A percentile compares a stretch with the other conserved stretches of the same genome.
These are phyloP conservation scores for Austrolebias charrua DNA, from an alignment of 2,797 vertebrate species.

Conservation along the genomic window DNA sequence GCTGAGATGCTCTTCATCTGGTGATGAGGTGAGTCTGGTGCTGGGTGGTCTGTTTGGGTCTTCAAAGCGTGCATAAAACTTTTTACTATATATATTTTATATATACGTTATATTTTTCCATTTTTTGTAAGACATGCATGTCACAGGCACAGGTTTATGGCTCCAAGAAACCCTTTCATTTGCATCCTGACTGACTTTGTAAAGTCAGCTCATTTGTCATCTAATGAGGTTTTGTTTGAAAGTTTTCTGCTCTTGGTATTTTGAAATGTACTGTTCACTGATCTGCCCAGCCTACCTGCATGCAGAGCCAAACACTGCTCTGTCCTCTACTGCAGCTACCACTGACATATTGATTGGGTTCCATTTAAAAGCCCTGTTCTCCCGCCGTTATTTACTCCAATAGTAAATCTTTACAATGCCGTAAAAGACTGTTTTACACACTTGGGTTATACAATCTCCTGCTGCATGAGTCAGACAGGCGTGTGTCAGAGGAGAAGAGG, in stretches of 20 bases:
- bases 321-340: constrained; percentile 70
- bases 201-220: constrained; percentile 5
- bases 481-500: constrained; percentile 53
- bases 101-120: too few species aligned
- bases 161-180: constrained; percentile 15
- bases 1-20: too few species aligned
- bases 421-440: constrained; percentile 83
- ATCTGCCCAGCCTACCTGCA: constrained; percentile 41
- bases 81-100: too few species aligned
- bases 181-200: neutral
- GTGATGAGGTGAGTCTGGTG: too few species aligned
- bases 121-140: too few species aligned
- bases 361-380: constrained; percentile 81
- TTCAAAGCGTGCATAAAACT: too few species aligned
- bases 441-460: constrained; percentile 78
- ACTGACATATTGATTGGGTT: constrained; percentile 79
- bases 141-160: neutral
- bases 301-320: constrained; percentile 56
- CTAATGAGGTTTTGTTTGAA: constrained; percentile 24
- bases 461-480: constrained; percentile 65
- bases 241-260: constrained; percentile 36
- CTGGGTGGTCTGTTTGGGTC: too few species aligned
- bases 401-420: constrained; percentile 86
- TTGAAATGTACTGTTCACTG: constrained; percentile 17
- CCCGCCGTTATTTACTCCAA: constrained; percentile 82